A percentile compares a stretch with the other conserved stretches of the same genome.
These are phyloP conservation scores for Ceratotherium simum DNA, from an alignment of 2,113 vertebrate genomes.

Conservation along the genomic window DNA sequence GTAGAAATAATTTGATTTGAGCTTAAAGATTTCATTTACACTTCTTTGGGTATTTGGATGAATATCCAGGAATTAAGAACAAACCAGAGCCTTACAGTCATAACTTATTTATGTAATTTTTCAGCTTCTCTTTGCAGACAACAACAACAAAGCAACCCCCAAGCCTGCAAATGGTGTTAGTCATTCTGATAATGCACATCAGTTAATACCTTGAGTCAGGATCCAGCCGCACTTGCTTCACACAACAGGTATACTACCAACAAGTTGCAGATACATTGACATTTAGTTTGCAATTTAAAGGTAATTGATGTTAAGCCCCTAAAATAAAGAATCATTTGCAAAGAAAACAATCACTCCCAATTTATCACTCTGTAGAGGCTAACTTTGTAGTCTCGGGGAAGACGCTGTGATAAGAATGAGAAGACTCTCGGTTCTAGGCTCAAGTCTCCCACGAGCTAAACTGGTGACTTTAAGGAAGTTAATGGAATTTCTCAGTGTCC, in stretches of 20 bases:
- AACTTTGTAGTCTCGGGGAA: not conserved
- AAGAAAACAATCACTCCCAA: not conserved
- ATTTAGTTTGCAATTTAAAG: conserved; percentile 48
- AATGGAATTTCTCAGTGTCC: not conserved
- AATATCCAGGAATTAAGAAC: not conserved
- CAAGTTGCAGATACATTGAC: not conserved
- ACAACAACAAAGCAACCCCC: not conserved
- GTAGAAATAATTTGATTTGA: conserved; percentile 7
- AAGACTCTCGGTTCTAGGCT: not conserved
- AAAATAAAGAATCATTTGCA: conserved; percentile 45
- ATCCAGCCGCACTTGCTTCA: not conserved
- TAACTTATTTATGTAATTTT: conserved; percentile 14
- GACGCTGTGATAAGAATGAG: not conserved
- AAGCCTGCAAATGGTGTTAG: not conserved
- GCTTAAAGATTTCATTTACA: not conserved
- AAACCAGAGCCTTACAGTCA: not conserved
- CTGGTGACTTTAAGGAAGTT: not conserved
- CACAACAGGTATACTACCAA: not conserved
- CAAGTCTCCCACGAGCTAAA: not conserved
- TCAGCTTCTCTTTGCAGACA: not conserved
- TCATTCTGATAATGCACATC: not conserved
- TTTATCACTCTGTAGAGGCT: not conserved
- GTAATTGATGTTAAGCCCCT: conserved; percentile 12
- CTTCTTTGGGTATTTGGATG: conserved; percentile 5
- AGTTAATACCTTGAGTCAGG: not conserved